Evolutionary conservation across 2,888 invertebrate species (phyloP).

Genomic region (Dioctria linearis): DNA sequence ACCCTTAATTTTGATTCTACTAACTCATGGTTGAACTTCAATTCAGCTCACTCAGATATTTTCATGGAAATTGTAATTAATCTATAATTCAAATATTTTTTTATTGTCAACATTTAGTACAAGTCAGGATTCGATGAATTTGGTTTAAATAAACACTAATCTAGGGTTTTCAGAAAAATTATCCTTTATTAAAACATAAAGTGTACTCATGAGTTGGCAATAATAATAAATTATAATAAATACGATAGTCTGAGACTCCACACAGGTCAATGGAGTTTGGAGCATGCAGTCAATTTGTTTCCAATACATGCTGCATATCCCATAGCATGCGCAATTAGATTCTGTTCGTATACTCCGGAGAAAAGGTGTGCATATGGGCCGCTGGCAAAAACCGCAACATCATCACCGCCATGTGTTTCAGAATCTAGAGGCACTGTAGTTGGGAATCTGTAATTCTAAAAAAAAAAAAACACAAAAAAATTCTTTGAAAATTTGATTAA

Average conservation of each 20-base stretch:
- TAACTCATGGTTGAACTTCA: too few species aligned
- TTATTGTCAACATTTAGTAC: too few species aligned
- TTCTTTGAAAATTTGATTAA: too few species aligned
- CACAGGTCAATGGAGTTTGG: constrained; percentile 56
- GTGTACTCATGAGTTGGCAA: constrained; percentile 11
- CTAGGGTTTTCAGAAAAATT: too few species aligned
- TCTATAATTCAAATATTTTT: too few species aligned
- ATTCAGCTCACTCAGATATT: too few species aligned
- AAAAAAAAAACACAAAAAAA: background rate
- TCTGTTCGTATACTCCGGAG: constrained; percentile 84
- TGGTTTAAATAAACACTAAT: too few species aligned
- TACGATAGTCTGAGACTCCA: background rate
- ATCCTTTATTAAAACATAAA: constrained; percentile 58
- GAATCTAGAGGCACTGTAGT: constrained; percentile 76
- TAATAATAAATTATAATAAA: constrained; percentile 36
- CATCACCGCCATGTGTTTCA: constrained; percentile 86
- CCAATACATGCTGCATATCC: constrained; percentile 83
- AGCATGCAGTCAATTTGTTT: constrained; percentile 72
- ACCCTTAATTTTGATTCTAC: too few species aligned
- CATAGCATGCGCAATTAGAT: constrained; percentile 82
- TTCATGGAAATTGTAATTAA: too few species aligned
- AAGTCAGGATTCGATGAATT: too few species aligned
- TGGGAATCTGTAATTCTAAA: constrained; percentile 73
- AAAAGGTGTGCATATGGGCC: constrained; percentile 88
- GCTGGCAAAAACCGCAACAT: constrained; percentile 82